Base-by-base conservation (phyloP, 2,797 vertebrate genomes). In the Synaphobranchus kaupii region DNA sequence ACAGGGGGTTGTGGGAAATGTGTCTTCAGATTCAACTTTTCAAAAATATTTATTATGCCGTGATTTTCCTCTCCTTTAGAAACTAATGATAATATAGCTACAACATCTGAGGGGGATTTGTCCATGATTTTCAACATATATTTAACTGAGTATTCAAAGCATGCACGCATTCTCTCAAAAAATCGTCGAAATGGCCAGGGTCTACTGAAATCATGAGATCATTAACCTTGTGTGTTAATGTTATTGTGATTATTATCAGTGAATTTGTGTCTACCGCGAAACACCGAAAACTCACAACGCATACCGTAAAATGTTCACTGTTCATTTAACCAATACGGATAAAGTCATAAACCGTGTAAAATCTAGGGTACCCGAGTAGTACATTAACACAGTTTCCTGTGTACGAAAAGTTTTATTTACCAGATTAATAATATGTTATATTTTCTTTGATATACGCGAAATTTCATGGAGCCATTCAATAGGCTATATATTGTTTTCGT, bases 1-100 rank as follows among this genome's bases (percentile, higher is more conserved):
- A 66, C 82, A 80, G 60, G 80, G 86, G 86, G 82, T 87, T 87
- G 56, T 48, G 86, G 83, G 34, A 63, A 83, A 87, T 52, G 80
- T 60, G 86, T 60, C 80, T 80, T 80, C 76, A 80, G 44, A 80
- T 80, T 80, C 83, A 84, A 84, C 50, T 56, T 84, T 54, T 54
- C n/a, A 56, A 58, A 56, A 39, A 56, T 84, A 84, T 87, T 87
- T 82, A 84, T 87, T 47, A 84, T 84, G 63, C 48, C 28, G n/a
- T 47, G 50, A 84, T 87, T 84, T 84, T 84, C 71, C 68, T 78
- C 68, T 76, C 58, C 81, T 82, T 86, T 82, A 66, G 56, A 86
- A 82, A 60, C 13, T 66, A 82, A 66, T 83, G 80, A 71, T 50
- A 52, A 54, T 50, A 87, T 71, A n/a, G n/a, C n/a, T n/a, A 39